A percentile compares a stretch with the other conserved stretches of the same genome.
Evolutionary conservation across 2,113 vertebrate species (phyloP).

Genomic region (Rhinichthys klamathensis): DNA sequence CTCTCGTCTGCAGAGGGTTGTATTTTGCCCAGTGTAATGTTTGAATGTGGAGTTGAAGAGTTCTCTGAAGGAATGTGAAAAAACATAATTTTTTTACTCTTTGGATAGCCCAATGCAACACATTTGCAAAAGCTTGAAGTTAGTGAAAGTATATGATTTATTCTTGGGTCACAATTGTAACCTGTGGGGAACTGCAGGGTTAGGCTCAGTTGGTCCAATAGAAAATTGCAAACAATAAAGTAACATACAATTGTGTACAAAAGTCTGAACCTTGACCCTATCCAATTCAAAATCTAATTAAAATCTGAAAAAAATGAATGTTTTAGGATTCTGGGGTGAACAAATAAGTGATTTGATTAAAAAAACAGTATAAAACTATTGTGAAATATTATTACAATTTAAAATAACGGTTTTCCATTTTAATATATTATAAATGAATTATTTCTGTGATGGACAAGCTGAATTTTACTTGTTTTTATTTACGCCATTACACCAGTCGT

Average conservation of each 20-base stretch:
- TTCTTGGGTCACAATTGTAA: neutral
- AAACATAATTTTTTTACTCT: neutral
- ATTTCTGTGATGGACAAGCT: no score
- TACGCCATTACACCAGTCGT: no score
- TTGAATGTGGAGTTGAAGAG: neutral
- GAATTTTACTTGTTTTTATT: no score
- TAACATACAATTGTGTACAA: neutral
- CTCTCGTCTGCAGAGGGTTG: neutral
- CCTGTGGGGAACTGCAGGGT: neutral
- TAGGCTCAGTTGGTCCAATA: neutral
- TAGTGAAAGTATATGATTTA: neutral
- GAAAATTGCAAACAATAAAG: neutral
- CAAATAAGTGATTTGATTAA: no score
- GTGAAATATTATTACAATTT: no score
- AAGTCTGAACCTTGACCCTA: neutral
- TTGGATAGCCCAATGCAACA: neutral
- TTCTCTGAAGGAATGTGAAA: slow-evolving; percentile 46
- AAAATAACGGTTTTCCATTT: no score
- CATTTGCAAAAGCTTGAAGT: neutral
- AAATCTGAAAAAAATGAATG: neutral
- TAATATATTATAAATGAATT: no score
- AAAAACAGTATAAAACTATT: no score
- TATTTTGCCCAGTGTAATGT: neutral
- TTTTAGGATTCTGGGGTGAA: neutral
- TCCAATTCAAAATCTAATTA: neutral